phyloP scores from a whole-genome alignment of 1,140 invertebrate genomes.

The Kradibia gibbosae region DNA sequence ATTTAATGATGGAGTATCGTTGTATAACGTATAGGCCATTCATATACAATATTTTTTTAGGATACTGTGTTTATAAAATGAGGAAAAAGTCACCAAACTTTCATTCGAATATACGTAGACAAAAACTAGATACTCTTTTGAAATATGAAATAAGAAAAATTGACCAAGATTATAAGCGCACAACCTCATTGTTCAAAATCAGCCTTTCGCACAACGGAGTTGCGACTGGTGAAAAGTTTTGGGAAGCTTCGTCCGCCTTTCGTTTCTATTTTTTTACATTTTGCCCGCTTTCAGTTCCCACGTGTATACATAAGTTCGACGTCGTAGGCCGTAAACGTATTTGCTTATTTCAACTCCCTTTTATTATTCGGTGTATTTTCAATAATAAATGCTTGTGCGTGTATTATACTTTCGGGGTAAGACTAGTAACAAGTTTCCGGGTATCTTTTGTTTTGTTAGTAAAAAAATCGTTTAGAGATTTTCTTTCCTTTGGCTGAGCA shows the following conservation, averaged over 20 bases:
- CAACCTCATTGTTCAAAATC: conserved; percentile 11
- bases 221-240: neutral
- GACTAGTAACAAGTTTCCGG: conserved; percentile 9
- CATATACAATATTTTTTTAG: neutral
- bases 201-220: neutral
- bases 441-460: neutral
- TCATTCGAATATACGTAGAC: neutral
- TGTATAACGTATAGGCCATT: neutral
- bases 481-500: neutral
- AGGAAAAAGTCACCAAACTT: neutral
- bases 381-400: neutral
- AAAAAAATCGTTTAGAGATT: neutral
- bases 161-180: neutral
- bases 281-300: neutral
- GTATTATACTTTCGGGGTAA: neutral
- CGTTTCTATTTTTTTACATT: conserved; percentile 4
- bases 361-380: neutral
- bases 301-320: neutral
- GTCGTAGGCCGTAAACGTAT: neutral
- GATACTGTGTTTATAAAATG: neutral
- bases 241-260: neutral
- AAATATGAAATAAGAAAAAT: neutral
- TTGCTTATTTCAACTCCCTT: neutral
- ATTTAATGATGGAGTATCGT: neutral
- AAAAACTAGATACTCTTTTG: neutral